Conservation (phyloP, 2,113 vertebrate species). For the Otus sunia region DNA sequence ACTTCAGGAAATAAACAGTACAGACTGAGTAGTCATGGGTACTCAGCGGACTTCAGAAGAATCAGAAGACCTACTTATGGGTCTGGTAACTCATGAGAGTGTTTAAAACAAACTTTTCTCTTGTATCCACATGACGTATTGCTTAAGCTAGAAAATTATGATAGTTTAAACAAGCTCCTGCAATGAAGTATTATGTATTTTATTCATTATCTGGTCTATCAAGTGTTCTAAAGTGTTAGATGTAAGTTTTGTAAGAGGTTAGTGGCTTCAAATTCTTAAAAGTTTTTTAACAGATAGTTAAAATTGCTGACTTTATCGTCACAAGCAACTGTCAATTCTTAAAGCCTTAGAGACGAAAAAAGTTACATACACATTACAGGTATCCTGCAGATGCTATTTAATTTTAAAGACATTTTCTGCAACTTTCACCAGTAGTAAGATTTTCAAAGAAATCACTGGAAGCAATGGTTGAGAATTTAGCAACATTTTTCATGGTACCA, state of each 20-base stretch:
- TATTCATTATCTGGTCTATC: not conserved
- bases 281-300: constrained; percentile 25
- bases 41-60: not conserved
- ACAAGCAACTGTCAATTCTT: not conserved
- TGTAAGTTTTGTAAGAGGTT: constrained; percentile 6
- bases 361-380: not conserved
- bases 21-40: not conserved
- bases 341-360: not conserved
- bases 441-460: constrained; percentile 21
- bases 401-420: constrained; percentile 35
- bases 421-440: not conserved
- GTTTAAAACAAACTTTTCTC: not conserved
- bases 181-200: not conserved
- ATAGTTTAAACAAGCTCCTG: not conserved
- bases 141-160: not conserved
- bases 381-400: constrained; percentile 21
- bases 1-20: not conserved
- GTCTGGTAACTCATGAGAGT: not conserved
- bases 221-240: not conserved
- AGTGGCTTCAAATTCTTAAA: constrained; percentile 29
- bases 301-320: constrained; percentile 20
- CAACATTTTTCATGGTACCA: not conserved
- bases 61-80: not conserved
- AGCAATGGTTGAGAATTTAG: not conserved
- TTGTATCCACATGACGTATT: not conserved